A percentile compares a stretch with the other conserved stretches of the same genome.
Evolutionary conservation across 2,113 vertebrate species (phyloP).

Genomic region (Cepphus grylle): DNA sequence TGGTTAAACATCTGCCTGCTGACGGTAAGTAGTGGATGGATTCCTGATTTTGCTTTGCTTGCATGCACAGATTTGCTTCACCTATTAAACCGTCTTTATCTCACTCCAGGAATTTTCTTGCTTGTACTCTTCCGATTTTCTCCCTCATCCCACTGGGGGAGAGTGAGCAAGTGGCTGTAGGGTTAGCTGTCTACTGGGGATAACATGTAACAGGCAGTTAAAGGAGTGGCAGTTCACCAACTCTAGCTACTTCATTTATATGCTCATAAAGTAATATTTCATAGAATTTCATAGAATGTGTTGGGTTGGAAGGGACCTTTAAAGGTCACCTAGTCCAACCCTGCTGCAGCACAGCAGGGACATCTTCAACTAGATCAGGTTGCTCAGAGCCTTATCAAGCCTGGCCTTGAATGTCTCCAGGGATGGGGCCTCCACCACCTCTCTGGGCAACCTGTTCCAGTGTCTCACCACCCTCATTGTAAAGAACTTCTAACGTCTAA

Average conservation of each 20-base stretch:
- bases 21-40: neutral
- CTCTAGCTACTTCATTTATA: neutral
- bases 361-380: no score
- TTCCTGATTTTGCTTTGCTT: neutral
- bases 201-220: neutral
- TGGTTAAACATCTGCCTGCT: neutral
- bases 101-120: neutral
- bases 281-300: no score
- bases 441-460: no score
- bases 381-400: no score
- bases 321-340: no score
- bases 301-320: no score
- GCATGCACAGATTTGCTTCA: neutral
- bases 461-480: no score
- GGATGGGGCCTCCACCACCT: no score
- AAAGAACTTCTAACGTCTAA: no score
- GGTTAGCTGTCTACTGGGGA: neutral
- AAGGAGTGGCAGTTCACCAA: neutral
- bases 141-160: neutral
- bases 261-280: neutral
- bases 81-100: neutral
- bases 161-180: neutral
- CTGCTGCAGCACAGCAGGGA: no score
- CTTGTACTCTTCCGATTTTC: neutral
- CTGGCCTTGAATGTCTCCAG: no score